Conservation (phyloP, 1,140 invertebrate species). For the Lucilia sericata region DNA sequence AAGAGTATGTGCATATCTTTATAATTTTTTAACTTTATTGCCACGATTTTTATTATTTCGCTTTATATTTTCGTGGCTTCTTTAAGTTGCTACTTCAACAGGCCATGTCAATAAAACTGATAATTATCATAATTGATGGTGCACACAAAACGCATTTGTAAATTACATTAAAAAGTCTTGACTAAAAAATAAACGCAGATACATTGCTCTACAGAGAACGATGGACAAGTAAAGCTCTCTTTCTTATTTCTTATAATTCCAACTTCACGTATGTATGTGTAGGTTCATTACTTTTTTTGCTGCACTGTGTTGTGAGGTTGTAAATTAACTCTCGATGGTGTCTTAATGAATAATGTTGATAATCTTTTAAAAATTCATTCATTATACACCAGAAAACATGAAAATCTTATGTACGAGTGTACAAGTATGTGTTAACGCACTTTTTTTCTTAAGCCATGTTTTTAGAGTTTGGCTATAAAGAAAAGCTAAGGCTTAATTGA, state of each 20-base stretch:
- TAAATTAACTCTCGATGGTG: conserved; percentile 23
- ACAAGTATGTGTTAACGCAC: background rate
- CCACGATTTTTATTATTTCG: conserved; percentile 4
- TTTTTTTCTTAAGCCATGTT: background rate
- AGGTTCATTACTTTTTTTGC: background rate
- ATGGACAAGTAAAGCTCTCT: background rate
- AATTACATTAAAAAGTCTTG: conserved; percentile 16
- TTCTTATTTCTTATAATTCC: background rate
- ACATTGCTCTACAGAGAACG: background rate
- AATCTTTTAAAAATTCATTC: conserved; percentile 32
- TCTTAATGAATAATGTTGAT: conserved; percentile 24
- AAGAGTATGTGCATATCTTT: conserved; percentile 18
- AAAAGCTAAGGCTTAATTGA: too few relatives aligned
- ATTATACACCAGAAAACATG: conserved; percentile 3
- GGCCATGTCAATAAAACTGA: conserved; percentile 49
- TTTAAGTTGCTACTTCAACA: conserved; percentile 39
- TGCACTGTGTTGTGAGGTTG: background rate
- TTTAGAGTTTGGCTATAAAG: background rate
- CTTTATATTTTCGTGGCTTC: background rate
- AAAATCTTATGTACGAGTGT: background rate
- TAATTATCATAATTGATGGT: conserved; percentile 50
- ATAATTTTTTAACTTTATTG: conserved; percentile 33
- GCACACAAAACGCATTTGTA: conserved; percentile 43
- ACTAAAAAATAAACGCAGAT: background rate
- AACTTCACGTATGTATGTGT: background rate